A percentile compares a stretch with the other conserved stretches of the same genome.
These are phyloP conservation scores for Meloidogyne chitwoodi DNA, from an alignment of 1,140 invertebrate genomes.

Conservation along the genomic window DNA sequence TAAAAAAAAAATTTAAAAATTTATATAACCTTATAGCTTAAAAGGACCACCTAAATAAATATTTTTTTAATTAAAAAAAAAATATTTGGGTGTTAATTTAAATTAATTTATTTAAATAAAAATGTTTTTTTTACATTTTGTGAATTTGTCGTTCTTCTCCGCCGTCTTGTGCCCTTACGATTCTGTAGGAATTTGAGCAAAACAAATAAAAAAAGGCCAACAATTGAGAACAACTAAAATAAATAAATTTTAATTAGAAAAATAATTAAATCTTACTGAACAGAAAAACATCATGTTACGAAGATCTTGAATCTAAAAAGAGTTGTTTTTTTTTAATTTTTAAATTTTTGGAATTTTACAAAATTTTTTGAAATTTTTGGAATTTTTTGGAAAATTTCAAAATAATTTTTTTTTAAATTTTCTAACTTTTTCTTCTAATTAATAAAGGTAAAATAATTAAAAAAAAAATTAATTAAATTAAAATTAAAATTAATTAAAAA, in stretches of 20 bases:
- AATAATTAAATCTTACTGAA: not conserved
- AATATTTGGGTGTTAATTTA: not conserved
- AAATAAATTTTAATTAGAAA: not conserved
- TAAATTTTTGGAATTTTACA: too few relatives aligned
- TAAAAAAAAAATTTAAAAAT: not conserved
- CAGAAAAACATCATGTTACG: constrained; percentile 19
- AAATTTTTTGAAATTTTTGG: too few relatives aligned
- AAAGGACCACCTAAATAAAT: constrained; percentile 16
- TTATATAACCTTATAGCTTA: constrained; percentile 18
- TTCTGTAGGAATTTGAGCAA: constrained; percentile 9
- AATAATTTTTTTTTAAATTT: too few relatives aligned
- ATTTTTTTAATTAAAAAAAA: too few relatives aligned
- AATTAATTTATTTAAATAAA: not conserved
- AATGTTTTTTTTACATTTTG: constrained; percentile 9
- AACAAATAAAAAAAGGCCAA: constrained; percentile 12
- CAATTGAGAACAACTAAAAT: not conserved
- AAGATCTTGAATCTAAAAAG: constrained; percentile 12
- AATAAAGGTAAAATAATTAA: too few relatives aligned
- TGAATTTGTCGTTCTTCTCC: not conserved
- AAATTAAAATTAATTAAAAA: not conserved
- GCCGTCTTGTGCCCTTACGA: not conserved
- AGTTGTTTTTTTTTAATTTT: not conserved
- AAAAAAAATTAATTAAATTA: too few relatives aligned
- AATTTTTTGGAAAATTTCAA: too few relatives aligned
- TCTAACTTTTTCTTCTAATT: too few relatives aligned